These are phyloP conservation scores for Trachelipus rathkii DNA, from an alignment of 1,140 invertebrate genomes.

Conservation along the genomic window DNA sequence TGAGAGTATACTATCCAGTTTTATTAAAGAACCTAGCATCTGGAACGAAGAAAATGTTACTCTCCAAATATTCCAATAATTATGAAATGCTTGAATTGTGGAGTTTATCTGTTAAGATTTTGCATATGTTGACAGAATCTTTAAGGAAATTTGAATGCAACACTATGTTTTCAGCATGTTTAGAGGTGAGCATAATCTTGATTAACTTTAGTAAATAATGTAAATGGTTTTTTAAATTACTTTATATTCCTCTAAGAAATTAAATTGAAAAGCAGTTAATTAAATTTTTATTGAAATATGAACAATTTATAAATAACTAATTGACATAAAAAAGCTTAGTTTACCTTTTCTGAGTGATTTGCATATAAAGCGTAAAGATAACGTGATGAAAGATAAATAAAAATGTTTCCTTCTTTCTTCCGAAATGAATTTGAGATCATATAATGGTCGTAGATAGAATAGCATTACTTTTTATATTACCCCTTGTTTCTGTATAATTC, in stretches of 20 bases:
- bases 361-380: too few species aligned
- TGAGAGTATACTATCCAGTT: conserved; percentile 18
- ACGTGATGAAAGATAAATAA: too few species aligned
- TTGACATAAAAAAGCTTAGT: too few species aligned
- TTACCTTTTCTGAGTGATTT: too few species aligned
- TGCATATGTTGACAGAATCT: conserved; percentile 39
- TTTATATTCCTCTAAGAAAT: too few species aligned
- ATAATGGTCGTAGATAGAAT: background rate
- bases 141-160: conserved; percentile 27
- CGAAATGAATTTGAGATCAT: too few species aligned
- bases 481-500: background rate
- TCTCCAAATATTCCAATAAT: conserved; percentile 58
- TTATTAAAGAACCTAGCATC: conserved; percentile 26
- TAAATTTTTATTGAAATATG: too few species aligned
- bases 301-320: too few species aligned
- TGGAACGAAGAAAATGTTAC: conserved; percentile 29
- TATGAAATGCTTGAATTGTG: conserved; percentile 58
- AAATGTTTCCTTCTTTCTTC: too few species aligned
- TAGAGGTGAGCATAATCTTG: conserved; percentile 26
- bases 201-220: too few species aligned
- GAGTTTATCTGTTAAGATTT: conserved; percentile 57
- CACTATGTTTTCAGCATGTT: conserved; percentile 16
- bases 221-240: too few species aligned
- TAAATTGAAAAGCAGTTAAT: too few species aligned
- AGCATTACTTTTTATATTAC: background rate